These are phyloP conservation scores for Phainopepla nitens DNA, from an alignment of 2,113 vertebrate genomes.

Conservation along the genomic window DNA sequence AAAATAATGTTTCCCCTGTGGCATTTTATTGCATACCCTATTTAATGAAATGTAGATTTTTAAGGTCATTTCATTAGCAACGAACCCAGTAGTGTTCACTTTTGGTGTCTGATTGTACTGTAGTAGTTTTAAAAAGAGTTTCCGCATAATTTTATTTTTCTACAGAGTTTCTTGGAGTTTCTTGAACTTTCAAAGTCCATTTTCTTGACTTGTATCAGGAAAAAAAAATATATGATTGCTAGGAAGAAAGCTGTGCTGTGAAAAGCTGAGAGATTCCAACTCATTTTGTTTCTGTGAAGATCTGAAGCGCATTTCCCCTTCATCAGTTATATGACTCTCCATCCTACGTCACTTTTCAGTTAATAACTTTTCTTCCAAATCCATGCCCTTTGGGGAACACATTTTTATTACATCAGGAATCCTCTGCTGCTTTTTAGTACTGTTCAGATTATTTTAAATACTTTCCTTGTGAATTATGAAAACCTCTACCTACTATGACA, in stretches of 20 bases:
- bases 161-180: not conserved
- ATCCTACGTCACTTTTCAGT: constrained; percentile 21
- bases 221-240: not conserved
- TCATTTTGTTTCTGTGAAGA: not conserved
- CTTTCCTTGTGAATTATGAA: not conserved
- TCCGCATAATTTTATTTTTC: not conserved
- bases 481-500: not conserved
- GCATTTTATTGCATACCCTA: not conserved
- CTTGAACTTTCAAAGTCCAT: not conserved
- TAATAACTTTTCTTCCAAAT: not conserved
- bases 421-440: not conserved
- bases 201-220: not conserved
- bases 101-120: not conserved
- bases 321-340: not conserved
- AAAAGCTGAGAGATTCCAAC: not conserved
- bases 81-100: not conserved
- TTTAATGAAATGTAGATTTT: constrained; percentile 20
- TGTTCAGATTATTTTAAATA: not conserved
- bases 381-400: not conserved
- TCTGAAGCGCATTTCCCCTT: not conserved
- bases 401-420: constrained; percentile 39
- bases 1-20: constrained; percentile 3
- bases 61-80: constrained; percentile 24
- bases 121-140: not conserved
- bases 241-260: not conserved